Conservation (phyloP, 2,888 invertebrate species). For the Drosophila demipolita region DNA sequence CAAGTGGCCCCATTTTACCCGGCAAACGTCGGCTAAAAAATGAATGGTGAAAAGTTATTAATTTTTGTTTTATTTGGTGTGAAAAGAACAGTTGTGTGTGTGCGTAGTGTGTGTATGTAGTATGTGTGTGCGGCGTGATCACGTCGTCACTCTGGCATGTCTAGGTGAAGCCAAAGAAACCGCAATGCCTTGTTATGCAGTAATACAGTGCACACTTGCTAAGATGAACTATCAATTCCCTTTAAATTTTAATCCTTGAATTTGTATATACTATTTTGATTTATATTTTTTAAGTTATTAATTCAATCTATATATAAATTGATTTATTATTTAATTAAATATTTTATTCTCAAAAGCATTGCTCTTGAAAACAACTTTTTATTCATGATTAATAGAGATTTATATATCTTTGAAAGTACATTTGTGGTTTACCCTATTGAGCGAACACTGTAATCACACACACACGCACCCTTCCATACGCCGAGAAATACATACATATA, state of each 20-base stretch:
- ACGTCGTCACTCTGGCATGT: background rate
- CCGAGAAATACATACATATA: background rate
- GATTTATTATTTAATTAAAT: too few relatives aligned
- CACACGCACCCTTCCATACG: background rate
- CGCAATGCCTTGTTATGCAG: conserved; percentile 29
- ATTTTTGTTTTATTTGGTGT: conserved; percentile 1
- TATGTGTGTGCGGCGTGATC: background rate
- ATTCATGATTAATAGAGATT: background rate
- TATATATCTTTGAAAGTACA: background rate
- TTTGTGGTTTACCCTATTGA: background rate
- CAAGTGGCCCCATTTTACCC: conserved; percentile 80
- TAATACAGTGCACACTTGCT: conserved; percentile 16
- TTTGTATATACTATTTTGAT: background rate
- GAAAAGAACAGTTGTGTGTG: conserved; percentile 8
- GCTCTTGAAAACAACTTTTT: background rate
- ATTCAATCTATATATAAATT: background rate
- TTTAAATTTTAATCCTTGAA: too few relatives aligned
- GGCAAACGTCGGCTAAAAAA: conserved; percentile 74
- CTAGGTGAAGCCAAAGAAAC: conserved; percentile 35
- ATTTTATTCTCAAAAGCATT: too few relatives aligned
- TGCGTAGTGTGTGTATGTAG: background rate
- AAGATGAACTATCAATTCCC: background rate
- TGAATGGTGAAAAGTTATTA: background rate
- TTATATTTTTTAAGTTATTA: background rate
- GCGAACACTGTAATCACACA: conserved; percentile 10